Base-by-base conservation (phyloP, 2,888 invertebrate genomes). In the Anoplius nigerrimus region DNA sequence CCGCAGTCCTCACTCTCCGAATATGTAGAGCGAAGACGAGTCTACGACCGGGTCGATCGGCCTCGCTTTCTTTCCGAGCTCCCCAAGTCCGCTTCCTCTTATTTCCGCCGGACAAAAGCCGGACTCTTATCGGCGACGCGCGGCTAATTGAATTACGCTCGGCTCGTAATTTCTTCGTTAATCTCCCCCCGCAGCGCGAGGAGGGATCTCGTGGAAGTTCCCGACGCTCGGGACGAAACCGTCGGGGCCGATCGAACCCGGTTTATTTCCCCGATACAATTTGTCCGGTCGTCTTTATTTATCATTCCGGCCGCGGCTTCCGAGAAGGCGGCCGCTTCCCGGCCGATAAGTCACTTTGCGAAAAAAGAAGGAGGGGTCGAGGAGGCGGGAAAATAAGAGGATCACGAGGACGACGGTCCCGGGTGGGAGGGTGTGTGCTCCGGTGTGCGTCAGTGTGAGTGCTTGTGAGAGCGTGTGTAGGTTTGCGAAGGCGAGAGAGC, bases 241-340 rank as follows among this genome's bases (percentile, higher is more conserved):
- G 16, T 16, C 13, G n/a, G 2, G 1, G 15, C 13, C 34, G 34
- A 34, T 34, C 34, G 34, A n/a, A 34, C 34, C 11, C 34, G 58
- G 65, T 62, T 57, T 61, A 60, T 68, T 71, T 67, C 54, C 71
- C 72, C 66, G 78, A 78, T 76, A 82, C 79, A 83, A 83, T 84
- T 84, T 84, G 83, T 84, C 78, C 75, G 43, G 24, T 66, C 61
- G 59, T 57, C 63, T 77, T 80, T 79, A 84, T 84, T 84, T 83
- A 81, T 80, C 79, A 70, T 68, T 55, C 45, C 58, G 21, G 15
- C 65, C 60, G 62, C 67, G 69, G 53, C 66, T 80, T 71, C 75
- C 75, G 66, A 69, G 76, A 76, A 78, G 62, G 34, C 34, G 1
- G 34, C 34, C 34, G 34, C 34, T 34, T 34, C 34, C 34, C 8